Evolutionary conservation across 2,113 vertebrate species (phyloP), one percentile per base, ranked within the genome.

Genomic region (Oryzias curvinotus): DNA sequence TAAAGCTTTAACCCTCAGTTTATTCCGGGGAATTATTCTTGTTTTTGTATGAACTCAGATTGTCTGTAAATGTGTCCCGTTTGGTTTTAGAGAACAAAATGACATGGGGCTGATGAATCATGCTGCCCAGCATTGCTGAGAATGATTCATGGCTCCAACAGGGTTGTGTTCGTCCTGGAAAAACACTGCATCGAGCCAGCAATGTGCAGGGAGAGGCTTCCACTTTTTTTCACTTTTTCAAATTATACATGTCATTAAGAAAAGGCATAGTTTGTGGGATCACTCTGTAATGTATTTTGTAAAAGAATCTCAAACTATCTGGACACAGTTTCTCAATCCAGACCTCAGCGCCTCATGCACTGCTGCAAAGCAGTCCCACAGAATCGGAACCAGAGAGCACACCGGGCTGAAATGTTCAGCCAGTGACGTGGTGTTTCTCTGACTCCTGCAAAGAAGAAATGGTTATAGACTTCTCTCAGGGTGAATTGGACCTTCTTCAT

Each of bases 91-190:
- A 72, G 61, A 62, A 75, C 62, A 62, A 63, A 68, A 78, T 69
- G 71, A 77, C 62, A 75, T 45, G 72, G 86, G 73, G 73, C 77
- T 77, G 81, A 84, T 87, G 83, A 88, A 75, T 85, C 87, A 88
- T 57, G 77, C 70, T 73, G 64, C 63, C 75, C 58, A 55, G 78
- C 52, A 46, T 77, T 62, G 71, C 65, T 57, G 67, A 52, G 67
- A 46, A 54, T 83, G 80, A 83, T 83, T 88, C 84, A 82, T 77
- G 54, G 60, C 71, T 78, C 65, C 62, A 60, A 68, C 81, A 57
- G 47, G 65, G 58, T 53, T 58, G 48, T 73, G 61, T 74, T 68
- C 67, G 69, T 63, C 46, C 45, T 23, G 50, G 63, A 60, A 72
- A 72, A 79, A 76, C 48, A 19, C 57, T 16, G 54, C 42, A 23